These are phyloP conservation scores for Oscheius myriophilus DNA, from an alignment of 2,888 invertebrate species.

Conservation along the genomic window DNA sequence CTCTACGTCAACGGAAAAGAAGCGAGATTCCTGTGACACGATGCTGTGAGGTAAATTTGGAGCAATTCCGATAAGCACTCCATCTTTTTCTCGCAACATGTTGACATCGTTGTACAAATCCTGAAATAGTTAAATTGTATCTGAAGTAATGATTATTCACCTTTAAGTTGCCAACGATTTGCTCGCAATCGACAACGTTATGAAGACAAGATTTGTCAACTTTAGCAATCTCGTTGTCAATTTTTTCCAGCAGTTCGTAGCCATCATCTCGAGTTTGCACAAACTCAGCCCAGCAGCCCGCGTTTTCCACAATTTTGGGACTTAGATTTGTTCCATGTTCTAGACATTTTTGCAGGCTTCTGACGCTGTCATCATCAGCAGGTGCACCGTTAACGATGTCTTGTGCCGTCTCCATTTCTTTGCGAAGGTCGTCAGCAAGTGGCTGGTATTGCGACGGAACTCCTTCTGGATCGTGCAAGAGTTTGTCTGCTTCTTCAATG, in stretches of 20 bases:
- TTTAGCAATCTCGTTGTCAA: not conserved
- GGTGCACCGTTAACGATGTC: constrained; percentile 30
- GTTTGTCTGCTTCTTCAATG: constrained; percentile 42
- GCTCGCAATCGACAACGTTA: not conserved
- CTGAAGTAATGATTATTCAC: not conserved
- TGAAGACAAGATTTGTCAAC: not conserved
- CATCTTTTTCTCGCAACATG: constrained; percentile 24
- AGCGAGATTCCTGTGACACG: constrained; percentile 58
- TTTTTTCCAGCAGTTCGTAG: constrained; percentile 7
- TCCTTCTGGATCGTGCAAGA: constrained; percentile 48
- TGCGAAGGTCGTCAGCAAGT: constrained; percentile 38
- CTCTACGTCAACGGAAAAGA: constrained; percentile 61
- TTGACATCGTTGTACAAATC: constrained; percentile 21
- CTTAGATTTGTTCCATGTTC: constrained; percentile 20
- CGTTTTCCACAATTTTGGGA: constrained; percentile 14
- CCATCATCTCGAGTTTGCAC: constrained; percentile 12
- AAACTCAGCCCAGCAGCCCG: constrained; percentile 30
- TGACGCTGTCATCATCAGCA: constrained; percentile 25
- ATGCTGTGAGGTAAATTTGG: constrained; percentile 49
- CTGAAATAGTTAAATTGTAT: constrained; percentile 1
- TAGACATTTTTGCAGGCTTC: constrained; percentile 9
- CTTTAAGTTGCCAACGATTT: constrained; percentile 3
- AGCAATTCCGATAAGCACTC: constrained; percentile 33
- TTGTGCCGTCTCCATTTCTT: constrained; percentile 34
- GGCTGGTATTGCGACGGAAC: constrained; percentile 45